Conservation (phyloP, 1,140 invertebrate genomes). For the Cydia splendana region DNA sequence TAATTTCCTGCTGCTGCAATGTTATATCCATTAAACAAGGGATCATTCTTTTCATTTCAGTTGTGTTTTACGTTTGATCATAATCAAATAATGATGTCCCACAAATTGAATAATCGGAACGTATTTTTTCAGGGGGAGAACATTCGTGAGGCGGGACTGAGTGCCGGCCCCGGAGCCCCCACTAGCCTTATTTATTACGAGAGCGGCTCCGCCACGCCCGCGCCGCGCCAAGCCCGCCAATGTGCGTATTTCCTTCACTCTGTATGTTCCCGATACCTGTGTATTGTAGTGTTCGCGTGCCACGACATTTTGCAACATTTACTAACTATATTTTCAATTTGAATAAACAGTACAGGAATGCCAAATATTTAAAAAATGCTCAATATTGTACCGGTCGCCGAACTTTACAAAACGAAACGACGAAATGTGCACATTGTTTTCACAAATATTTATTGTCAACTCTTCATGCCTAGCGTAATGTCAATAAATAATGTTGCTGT, state of each 20-base stretch:
- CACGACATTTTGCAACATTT: neutral
- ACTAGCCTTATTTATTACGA: slow-evolving; percentile 1
- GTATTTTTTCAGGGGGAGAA: slow-evolving; percentile 83
- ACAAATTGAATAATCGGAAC: slow-evolving; percentile 37
- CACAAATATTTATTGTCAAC: slow-evolving; percentile 62
- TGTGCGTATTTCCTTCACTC: slow-evolving; percentile 67
- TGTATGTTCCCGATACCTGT: slow-evolving; percentile 8
- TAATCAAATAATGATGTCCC: neutral
- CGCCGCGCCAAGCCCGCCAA: slow-evolving; percentile 44
- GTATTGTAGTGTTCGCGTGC: slow-evolving; percentile 15
- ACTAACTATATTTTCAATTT: neutral
- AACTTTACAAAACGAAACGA: slow-evolving; percentile 38
- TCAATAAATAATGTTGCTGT: slow-evolving; percentile 73
- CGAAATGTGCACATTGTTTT: slow-evolving; percentile 70
- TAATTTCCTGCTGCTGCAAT: no score
- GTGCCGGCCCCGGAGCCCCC: slow-evolving; percentile 53
- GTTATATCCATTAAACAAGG: no score
- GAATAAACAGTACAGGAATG: slow-evolving; percentile 37
- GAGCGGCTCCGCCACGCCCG: neutral
- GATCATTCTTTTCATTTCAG: no score
- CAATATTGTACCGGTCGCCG: slow-evolving; percentile 55
- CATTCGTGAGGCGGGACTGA: slow-evolving; percentile 88
- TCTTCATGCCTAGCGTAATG: slow-evolving; percentile 68
- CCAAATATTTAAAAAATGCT: slow-evolving; percentile 65
- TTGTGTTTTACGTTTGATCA: no score